Base-by-base conservation (phyloP, 2,888 invertebrate species). In the Leucophenga maculata region DNA sequence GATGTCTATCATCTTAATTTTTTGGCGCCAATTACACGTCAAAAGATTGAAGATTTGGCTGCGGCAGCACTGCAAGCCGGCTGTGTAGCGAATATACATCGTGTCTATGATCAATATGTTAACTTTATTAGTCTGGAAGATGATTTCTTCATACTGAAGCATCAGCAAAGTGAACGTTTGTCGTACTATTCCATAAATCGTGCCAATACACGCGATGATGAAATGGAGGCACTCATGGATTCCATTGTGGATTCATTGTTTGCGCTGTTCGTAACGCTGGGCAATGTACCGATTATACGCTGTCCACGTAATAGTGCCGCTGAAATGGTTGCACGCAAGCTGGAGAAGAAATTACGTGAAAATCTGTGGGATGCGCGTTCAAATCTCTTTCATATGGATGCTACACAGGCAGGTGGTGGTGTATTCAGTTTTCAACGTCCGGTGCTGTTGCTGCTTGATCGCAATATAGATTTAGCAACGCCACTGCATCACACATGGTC, bases 401-500 rank as follows among this genome's bases (percentile, higher is more conserved):
- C 94, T 32, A 92, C 94, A 71, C 92, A 96, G 89, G 90, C 91
- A 0, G 90, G 91, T 16, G 90, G 91, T 18, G 94, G 94, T 0
- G 91, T 92, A 67, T 93, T 92, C 83, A 95, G 96, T 88, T 98
- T 98, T 87, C 97, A 98, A 83, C 90, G 99, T 62, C 99, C 99
- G 0, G 91, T 99, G 80, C 90, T 99, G 44, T 94, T 99, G 75
- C 90, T 99, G 72, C 90, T 99, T 69, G 99, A 99, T 88, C 92
- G 99, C 72, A 97, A 96, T 88, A 91, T 98, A 75, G 99, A 99
- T 88, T 93, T 99, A 92, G 98, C 98, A 1, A 99, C 99, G 54
- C 98, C 98, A 26, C 90, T 99, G 72, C 99, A 99, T 90, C 99
- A 99, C 88, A 98, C 99, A 0, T 99, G 99, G 99, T 99, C 99